A percentile compares a stretch with the other conserved stretches of the same genome.
These are phyloP conservation scores for Zaprionus gabonicus DNA, from an alignment of 1,140 invertebrate species.

Conservation along the genomic window DNA sequence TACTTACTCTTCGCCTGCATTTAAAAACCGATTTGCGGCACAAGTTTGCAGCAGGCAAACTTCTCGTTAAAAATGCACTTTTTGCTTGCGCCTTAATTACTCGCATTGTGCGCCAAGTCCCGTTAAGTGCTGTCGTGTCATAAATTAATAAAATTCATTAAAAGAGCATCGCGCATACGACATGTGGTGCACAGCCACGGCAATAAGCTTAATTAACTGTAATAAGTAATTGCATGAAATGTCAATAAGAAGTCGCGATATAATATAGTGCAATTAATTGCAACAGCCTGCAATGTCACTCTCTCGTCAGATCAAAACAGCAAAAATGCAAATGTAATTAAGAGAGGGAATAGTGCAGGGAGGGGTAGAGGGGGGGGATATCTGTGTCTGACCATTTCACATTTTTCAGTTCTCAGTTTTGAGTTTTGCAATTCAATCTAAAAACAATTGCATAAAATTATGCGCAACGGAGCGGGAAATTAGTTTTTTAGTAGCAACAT, in stretches of 20 bases:
- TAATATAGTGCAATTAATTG: slow-evolving; percentile 27
- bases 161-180: slow-evolving; percentile 24
- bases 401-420: slow-evolving; percentile 15
- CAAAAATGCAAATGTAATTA: slow-evolving; percentile 28
- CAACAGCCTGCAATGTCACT: not conserved
- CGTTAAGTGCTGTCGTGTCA: not conserved
- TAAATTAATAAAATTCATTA: slow-evolving; percentile 38
- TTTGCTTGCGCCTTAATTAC: not conserved
- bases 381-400: slow-evolving; percentile 8
- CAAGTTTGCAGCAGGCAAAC: not conserved
- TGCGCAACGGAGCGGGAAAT: slow-evolving; percentile 73
- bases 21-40: not conserved
- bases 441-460: slow-evolving; percentile 81
- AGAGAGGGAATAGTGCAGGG: not conserved
- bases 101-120: slow-evolving; percentile 1
- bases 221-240: slow-evolving; percentile 26
- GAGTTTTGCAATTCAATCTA: slow-evolving; percentile 56
- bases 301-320: not conserved
- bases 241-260: slow-evolving; percentile 17
- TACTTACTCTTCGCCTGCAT: not conserved
- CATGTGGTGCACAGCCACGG: slow-evolving; percentile 21
- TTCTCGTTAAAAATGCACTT: not conserved
- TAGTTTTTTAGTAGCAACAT: slow-evolving; percentile 72
- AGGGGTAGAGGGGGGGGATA: not conserved
- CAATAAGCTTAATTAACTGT: slow-evolving; percentile 20